Evolutionary conservation across 2,797 vertebrate species (phyloP), one percentile per base, ranked within the genome.

Genomic region (Diglossa cyanea): DNA sequence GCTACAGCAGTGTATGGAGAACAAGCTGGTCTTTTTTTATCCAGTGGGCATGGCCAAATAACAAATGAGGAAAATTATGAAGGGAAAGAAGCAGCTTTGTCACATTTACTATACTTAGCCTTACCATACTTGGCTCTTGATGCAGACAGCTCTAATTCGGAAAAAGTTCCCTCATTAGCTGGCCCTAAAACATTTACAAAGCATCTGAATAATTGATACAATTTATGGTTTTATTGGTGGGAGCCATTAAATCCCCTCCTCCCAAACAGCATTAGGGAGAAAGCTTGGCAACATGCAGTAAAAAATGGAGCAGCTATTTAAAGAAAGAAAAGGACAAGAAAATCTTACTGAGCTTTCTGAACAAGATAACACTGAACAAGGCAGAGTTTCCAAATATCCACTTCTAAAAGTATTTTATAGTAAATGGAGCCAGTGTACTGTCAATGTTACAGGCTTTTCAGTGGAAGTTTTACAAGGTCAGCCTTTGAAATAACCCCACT

Each of bases 121-220:
- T 83, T 78, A 21, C 39, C 48, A 86, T 57, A 54, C 57, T 68
- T 88, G 68, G 33, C 18, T 93, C 26, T 73, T 71, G 30, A 24
- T 73, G 55, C 78, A 87, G 47, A 76, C 33, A 94, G 73, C n/a
- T 93, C 35, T 94, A 68, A 57, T 45, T 92, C 20, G 84, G 84
- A 94, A 87, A 94, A 95, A 81, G 51, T 88, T 89, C 78, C 51
- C 66, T 97, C 88, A 93, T 95, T 96, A 94, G 13, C 76, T 79
- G 55, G 17, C 70, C 54, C 84, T 97, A 81, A 98, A 96, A 96
- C 67, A 96, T 96, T 97, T 95, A 95, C 62, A 88, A 70, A 67
- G 26, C 42, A 67, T 92, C 50, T 97, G 94, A 96, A 96, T 96
- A 96, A 96, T 93, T 95, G 23, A 90, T 92, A 86, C 75, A 39